phyloP scores from a whole-genome alignment of 1,140 invertebrate genomes.

The Thaumatotibia leucotreta region DNA sequence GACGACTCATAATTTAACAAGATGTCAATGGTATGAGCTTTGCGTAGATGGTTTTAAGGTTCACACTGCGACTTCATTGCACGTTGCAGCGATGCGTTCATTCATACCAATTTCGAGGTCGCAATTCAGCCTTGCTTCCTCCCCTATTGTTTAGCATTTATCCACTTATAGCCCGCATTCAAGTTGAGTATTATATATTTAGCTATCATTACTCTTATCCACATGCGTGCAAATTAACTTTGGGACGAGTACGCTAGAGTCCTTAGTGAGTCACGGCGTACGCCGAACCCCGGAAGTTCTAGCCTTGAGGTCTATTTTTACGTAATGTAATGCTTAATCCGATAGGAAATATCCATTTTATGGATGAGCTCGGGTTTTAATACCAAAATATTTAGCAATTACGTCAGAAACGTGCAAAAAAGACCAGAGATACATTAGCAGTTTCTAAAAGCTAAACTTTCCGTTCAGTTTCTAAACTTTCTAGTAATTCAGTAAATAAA shows the following conservation, averaged over 20 bases:
- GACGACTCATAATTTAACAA: neutral
- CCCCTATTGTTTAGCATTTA: constrained; percentile 21
- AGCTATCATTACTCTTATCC: neutral
- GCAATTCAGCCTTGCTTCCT: constrained; percentile 32
- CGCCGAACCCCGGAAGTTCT: neutral
- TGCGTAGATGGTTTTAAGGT: neutral
- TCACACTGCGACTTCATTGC: constrained; percentile 20
- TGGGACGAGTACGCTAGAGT: neutral
- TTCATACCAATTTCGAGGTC: constrained; percentile 42
- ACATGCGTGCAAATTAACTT: neutral
- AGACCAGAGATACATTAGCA: too few relatives aligned
- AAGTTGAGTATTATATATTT: neutral
- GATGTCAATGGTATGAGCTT: neutral
- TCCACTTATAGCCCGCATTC: constrained; percentile 17
- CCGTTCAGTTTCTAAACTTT: neutral
- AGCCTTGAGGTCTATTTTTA: neutral
- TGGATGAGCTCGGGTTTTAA: too few relatives aligned
- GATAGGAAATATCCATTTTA: too few relatives aligned
- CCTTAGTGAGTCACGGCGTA: neutral
- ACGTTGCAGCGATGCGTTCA: constrained; percentile 26
- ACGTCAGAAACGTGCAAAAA: too few relatives aligned
- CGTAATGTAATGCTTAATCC: neutral
- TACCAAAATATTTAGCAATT: too few relatives aligned
- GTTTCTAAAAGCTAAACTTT: neutral
- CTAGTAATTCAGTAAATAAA: neutral